Evolutionary conservation across 2,797 vertebrate species (phyloP), one percentile per base, ranked within the genome.

Genomic region (Etheostoma nigrum): DNA sequence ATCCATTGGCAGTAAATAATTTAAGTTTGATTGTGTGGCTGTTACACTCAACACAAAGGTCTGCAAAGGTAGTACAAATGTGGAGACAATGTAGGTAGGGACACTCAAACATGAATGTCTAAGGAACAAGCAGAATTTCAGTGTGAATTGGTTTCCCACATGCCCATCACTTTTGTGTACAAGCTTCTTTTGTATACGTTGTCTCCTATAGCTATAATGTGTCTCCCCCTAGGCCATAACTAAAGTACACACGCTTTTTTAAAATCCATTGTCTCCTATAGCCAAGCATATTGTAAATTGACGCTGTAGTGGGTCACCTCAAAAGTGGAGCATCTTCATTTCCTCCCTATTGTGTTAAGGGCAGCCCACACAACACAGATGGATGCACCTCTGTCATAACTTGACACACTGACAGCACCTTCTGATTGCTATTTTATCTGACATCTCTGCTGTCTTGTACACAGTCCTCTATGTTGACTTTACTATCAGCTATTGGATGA

Each of bases 1-100:
- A 53, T 66, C 70, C 60, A 74, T 67, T 76, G 72, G 45, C 78
- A 54, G 72, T 64, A 81, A 40, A 44, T 87, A 74, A 67, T 76
- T 63, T 40, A 33, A 62, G 47, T 63, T 59, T 86, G 72, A 86
- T 80, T 68, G 45, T 60, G 51, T 33, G 44, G 48, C 74, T 74
- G 55, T 52, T 81, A 59, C 36, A 16, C 36, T 78, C 44, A 33
- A 48, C 65, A 53, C 19, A 2, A 33, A 63, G 61, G 55, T 69
- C 49, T 61, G 60, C 53, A 5, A 57, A 67, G 53, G 66, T 52
- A 58, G 85, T 71, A 83, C 76, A 78, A 73, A 77, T 21, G 5
- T 27, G 13, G 30, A 40, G 44, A 27, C 64, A 68, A 49, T 30
- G n/a, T 36, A 64, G 55, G 74, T 25, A 42, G 58, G 47, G 57